Evolutionary conservation across 1,140 invertebrate genomes (phyloP).

Genomic region (Drosophila persimilis): DNA sequence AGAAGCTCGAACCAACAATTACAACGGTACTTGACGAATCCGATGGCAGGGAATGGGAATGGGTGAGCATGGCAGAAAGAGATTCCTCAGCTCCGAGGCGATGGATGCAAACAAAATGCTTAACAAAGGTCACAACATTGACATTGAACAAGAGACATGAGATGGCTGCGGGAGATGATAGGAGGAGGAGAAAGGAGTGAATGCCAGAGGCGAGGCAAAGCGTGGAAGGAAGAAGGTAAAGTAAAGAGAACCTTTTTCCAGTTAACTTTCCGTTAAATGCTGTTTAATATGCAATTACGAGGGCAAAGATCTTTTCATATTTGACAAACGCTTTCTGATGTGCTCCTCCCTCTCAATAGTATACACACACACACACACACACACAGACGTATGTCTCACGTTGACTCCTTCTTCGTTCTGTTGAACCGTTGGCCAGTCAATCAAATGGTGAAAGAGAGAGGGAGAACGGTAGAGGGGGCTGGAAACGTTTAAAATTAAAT

Average conservation of each 20-base stretch:
- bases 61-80: slow-evolving; percentile 12
- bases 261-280: slow-evolving; percentile 68
- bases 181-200: background rate
- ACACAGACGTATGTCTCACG: no score
- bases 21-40: slow-evolving; percentile 73
- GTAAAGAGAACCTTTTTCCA: slow-evolving; percentile 49
- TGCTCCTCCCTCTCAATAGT: background rate
- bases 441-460: slow-evolving; percentile 34
- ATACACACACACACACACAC: no score
- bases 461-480: slow-evolving; percentile 1
- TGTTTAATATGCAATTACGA: slow-evolving; percentile 79
- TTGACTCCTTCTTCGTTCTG: background rate
- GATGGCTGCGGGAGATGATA: background rate
- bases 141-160: slow-evolving; percentile 64
- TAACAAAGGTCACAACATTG: slow-evolving; percentile 81
- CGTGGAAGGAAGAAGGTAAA: background rate
- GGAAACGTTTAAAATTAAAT: slow-evolving; percentile 72
- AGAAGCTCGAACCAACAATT: slow-evolving; percentile 63
- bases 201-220: slow-evolving; percentile 8
- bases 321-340: slow-evolving; percentile 28
- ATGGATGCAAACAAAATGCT: slow-evolving; percentile 69
- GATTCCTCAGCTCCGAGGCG: slow-evolving; percentile 51
- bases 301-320: slow-evolving; percentile 55
- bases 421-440: slow-evolving; percentile 66
- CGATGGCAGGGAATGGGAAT: background rate